These are phyloP conservation scores for Chrysochloris asiatica DNA, from an alignment of 2,113 vertebrate species.

Conservation along the genomic window DNA sequence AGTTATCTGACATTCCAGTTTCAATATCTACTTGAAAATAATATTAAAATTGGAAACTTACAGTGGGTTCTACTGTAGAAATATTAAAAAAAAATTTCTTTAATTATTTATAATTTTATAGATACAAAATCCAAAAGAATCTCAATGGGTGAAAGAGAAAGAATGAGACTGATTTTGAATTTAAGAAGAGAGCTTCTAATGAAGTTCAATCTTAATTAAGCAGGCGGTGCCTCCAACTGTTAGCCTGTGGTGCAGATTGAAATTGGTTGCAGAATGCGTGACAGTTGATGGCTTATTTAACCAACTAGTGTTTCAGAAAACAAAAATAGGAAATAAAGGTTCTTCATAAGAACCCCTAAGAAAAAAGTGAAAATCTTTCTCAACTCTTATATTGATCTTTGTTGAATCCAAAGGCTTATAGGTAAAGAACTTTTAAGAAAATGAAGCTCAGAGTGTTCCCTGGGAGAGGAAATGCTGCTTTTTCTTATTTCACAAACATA, in stretches of 20 bases:
- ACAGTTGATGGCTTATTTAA: background rate
- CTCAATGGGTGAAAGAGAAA: background rate
- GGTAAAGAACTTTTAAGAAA: background rate
- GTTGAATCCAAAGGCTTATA: background rate
- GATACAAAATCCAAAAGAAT: background rate
- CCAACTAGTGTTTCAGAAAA: background rate
- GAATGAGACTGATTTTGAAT: background rate
- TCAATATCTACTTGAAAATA: background rate
- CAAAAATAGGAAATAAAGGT: background rate
- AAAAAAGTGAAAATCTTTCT: background rate
- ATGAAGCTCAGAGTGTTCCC: background rate
- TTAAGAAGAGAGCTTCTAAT: background rate
- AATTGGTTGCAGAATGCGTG: background rate
- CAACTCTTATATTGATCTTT: background rate
- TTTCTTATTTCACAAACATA: background rate
- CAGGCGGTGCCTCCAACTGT: background rate
- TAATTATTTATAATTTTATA: background rate
- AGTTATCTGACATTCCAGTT: background rate
- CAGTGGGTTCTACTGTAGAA: background rate
- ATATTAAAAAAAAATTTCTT: background rate
- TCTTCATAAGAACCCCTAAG: background rate
- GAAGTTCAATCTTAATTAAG: background rate
- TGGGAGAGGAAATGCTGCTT: background rate
- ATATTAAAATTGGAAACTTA: background rate
- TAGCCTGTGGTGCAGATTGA: background rate